Conservation (phyloP, 2,888 invertebrate species). For the Hemaris fuciformis region DNA sequence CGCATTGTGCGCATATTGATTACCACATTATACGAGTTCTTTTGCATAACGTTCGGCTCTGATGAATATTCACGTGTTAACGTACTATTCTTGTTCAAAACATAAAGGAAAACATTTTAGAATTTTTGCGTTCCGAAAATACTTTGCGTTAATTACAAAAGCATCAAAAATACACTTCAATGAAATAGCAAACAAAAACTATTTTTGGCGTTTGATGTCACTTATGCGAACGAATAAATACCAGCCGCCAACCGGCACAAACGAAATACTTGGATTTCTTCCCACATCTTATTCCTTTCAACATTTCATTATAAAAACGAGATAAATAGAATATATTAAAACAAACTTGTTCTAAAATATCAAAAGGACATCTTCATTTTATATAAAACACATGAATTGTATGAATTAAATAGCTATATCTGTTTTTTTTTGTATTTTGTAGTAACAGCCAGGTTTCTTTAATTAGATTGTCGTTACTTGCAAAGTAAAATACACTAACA, state of each 20-base stretch:
- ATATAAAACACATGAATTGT: neutral
- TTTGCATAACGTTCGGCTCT: constrained; percentile 40
- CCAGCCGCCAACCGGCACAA: constrained; percentile 17
- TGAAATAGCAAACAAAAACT: constrained; percentile 7
- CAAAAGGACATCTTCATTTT: neutral
- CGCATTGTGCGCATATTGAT: constrained; percentile 55
- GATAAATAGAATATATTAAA: neutral
- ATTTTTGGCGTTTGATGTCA: constrained; percentile 10
- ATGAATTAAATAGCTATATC: neutral
- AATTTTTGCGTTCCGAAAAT: neutral
- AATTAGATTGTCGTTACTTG: constrained; percentile 13
- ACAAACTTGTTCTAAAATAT: constrained; percentile 26
- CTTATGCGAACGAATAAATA: constrained; percentile 18
- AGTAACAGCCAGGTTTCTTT: neutral
- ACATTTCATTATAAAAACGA: constrained; percentile 26
- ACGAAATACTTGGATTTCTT: constrained; percentile 39
- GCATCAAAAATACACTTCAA: constrained; percentile 1
- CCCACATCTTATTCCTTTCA: constrained; percentile 39
- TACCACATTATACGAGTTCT: constrained; percentile 45
- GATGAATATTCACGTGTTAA: constrained; percentile 22
- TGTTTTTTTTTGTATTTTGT: neutral
- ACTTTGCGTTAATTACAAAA: neutral
- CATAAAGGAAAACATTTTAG: neutral
- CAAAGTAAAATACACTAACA: constrained; percentile 21
- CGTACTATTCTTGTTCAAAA: neutral